phyloP scores from a whole-genome alignment of 2,113 vertebrate genomes.

The Barbus barbus region DNA sequence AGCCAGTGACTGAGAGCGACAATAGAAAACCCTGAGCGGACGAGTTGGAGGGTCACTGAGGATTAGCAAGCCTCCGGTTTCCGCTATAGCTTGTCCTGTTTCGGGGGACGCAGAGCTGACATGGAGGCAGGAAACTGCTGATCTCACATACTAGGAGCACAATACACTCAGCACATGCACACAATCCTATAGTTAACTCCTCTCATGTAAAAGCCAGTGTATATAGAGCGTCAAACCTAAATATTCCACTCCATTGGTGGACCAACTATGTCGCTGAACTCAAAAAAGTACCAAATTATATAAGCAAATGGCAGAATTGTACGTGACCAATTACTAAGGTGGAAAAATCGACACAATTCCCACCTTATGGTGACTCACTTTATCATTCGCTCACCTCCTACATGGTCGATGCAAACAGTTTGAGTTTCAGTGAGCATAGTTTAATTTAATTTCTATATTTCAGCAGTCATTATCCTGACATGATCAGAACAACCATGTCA shows the following conservation, averaged over 20 bases:
- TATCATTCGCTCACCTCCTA: neutral
- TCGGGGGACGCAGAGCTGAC: conserved; percentile 51
- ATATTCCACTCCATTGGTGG: neutral
- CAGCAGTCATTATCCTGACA: neutral
- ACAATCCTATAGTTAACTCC: conserved; percentile 31
- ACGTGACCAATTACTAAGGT: neutral
- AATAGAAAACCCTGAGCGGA: conserved; percentile 78
- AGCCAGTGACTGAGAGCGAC: conserved; percentile 59
- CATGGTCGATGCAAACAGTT: neutral
- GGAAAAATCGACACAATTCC: conserved; percentile 30
- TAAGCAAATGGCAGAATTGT: neutral
- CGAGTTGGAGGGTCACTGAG: conserved; percentile 69
- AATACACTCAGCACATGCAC: conserved; percentile 70
- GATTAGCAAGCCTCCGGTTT: conserved; percentile 80
- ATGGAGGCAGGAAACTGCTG: conserved; percentile 74
- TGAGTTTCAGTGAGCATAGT: neutral
- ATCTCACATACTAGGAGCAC: conserved; percentile 72
- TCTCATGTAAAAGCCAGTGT: neutral
- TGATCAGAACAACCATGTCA: neutral
- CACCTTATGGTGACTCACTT: conserved; percentile 38
- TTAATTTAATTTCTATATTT: neutral
- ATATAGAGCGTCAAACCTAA: conserved; percentile 15
- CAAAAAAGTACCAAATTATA: conserved; percentile 18
- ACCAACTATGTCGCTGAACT: neutral
- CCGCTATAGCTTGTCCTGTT: conserved; percentile 73